Evolutionary conservation across 2,888 invertebrate species (phyloP), one percentile per base, ranked within the genome.

Genomic region (Machimus rusticus): DNA sequence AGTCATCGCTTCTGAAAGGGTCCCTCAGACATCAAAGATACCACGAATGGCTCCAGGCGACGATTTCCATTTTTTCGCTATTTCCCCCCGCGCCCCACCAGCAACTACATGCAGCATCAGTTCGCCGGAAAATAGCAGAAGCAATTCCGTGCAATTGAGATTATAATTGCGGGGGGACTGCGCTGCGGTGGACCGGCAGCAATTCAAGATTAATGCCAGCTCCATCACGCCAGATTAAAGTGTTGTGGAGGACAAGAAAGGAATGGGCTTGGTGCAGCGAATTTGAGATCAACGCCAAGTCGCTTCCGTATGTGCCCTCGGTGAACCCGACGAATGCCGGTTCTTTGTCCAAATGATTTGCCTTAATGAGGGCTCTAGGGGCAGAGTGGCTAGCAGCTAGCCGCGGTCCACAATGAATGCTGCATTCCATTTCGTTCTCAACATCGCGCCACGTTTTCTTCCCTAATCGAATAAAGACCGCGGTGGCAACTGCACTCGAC

Each of bases 341-440:
- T 81, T 81, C 81, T 81, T 81, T 81, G 81, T 81, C 81, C 81
- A 34, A 31, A 55, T 81, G 81, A 81, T 81, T 81, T 51, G 55
- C 81, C 31, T 34, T 81, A 55, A 81, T 81, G 51, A 66, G 66
- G 23, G 66, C 66, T 66, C 66, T 23, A 66, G 66, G 28, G 23
- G 28, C 66, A n/a, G 51, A n/a, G 0, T n/a, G 51, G 51, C 51
- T n/a, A 51, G n/a, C n/a, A n/a, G n/a, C n/a, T n/a, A n/a, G n/a
- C 4, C 16, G 46, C 4, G 46, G 46, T 46, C 46, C 46, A 46
- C 37, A 9, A 39, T 46, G 16, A 6, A 57, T 19, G 23, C 23
- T 19, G 66, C 66, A 12, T 23, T 66, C 28, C 9, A 66, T 28
- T 66, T 23, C 9, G 28, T 66, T 9, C 23, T 28, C 0, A 2